A percentile compares a stretch with the other conserved stretches of the same genome.
These are phyloP conservation scores for Dendrolimus pini DNA, from an alignment of 2,888 invertebrate species.

Conservation along the genomic window DNA sequence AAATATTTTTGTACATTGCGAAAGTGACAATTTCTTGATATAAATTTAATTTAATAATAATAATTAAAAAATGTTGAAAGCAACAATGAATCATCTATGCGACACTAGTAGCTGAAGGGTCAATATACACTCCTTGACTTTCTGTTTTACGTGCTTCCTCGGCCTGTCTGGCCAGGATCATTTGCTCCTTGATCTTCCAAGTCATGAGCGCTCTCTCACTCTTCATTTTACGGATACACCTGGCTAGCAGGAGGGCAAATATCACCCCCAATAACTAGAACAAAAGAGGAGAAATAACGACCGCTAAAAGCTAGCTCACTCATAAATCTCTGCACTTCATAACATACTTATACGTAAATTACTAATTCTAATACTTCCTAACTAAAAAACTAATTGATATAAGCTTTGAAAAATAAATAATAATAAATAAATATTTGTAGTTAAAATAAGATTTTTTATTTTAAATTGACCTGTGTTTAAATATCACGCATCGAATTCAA, in stretches of 20 bases:
- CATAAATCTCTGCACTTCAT: too few species aligned
- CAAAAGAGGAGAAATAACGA: neutral
- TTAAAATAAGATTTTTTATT: too few species aligned
- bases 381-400: too few species aligned
- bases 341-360: too few species aligned
- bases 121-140: conserved; percentile 39
- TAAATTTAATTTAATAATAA: neutral
- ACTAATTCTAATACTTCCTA: too few species aligned
- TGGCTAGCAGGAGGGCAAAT: conserved; percentile 91
- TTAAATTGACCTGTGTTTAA: too few species aligned
- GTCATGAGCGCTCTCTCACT: conserved; percentile 80
- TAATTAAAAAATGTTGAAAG: conserved; percentile 14
- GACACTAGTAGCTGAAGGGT: conserved; percentile 15
- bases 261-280: conserved; percentile 88
- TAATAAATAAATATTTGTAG: too few species aligned
- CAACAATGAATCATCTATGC: conserved; percentile 29
- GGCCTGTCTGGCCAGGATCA: conserved; percentile 50
- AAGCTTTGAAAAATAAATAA: too few species aligned
- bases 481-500: too few species aligned
- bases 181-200: conserved; percentile 80
- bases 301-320: too few species aligned
- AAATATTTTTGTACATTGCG: too few species aligned
- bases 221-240: conserved; percentile 86
- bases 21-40: too few species aligned
- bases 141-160: conserved; percentile 27